A percentile compares a stretch with the other conserved stretches of the same genome.
Conservation (phyloP, 2,888 invertebrate genomes). For the Drosophila cyrtoloma region DNA sequence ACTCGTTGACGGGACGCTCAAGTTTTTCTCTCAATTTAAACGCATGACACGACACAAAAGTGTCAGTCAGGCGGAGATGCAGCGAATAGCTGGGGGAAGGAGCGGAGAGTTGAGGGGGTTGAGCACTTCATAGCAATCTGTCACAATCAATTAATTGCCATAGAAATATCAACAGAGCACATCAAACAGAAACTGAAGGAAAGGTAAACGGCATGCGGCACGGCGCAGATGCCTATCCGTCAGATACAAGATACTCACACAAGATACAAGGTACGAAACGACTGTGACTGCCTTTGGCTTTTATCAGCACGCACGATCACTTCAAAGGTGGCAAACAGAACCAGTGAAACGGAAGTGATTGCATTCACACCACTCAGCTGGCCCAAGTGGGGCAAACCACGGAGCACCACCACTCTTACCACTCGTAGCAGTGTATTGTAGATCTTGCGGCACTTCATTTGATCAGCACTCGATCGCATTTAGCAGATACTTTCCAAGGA, state of each 20-base stretch:
- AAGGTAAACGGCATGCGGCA: constrained; percentile 56
- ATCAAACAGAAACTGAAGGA: constrained; percentile 62
- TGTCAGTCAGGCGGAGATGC: constrained; percentile 59
- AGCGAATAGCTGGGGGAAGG: background rate
- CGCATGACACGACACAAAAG: constrained; percentile 75
- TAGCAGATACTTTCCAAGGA: constrained; percentile 53
- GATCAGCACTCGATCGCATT: constrained; percentile 57
- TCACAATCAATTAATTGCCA: constrained; percentile 80
- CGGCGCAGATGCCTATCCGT: constrained; percentile 58
- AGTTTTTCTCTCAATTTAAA: constrained; percentile 68
- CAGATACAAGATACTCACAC: constrained; percentile 65
- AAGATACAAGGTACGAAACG: constrained; percentile 57
- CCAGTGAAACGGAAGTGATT: constrained; percentile 77
- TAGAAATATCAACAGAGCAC: constrained; percentile 73
- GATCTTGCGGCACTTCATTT: constrained; percentile 54
- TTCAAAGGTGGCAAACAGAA: constrained; percentile 66
- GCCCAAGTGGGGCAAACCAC: constrained; percentile 30
- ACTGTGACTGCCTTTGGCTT: constrained; percentile 58
- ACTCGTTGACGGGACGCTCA: constrained; percentile 17
- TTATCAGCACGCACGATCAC: constrained; percentile 80
- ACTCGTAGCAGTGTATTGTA: background rate
- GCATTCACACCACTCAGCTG: constrained; percentile 72
- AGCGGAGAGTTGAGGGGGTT: background rate
- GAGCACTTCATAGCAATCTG: constrained; percentile 73
- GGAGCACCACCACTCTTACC: constrained; percentile 8